Conservation (phyloP, 2,113 vertebrate species). For the Limanda limanda region DNA sequence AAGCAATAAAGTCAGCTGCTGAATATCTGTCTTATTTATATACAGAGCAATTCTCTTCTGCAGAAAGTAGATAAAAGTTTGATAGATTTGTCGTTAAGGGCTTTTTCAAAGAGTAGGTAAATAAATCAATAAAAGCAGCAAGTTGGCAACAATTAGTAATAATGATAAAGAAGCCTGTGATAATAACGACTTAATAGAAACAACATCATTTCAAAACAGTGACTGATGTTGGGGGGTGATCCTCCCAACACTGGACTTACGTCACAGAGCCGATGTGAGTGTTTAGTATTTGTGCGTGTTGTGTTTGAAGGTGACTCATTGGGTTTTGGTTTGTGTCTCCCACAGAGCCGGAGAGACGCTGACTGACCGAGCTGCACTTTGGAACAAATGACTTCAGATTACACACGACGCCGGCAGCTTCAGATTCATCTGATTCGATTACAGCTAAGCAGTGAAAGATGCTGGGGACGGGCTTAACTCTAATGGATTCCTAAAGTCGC, state of each 20-base stretch:
- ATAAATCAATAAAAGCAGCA: too few relatives aligned
- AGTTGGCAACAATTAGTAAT: too few relatives aligned
- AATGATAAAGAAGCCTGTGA: too few relatives aligned
- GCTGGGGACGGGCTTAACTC: slow-evolving; percentile 12
- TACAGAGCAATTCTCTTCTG: not conserved
- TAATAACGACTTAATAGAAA: too few relatives aligned
- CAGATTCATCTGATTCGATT: slow-evolving; percentile 9
- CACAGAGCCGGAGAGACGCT: slow-evolving; percentile 58
- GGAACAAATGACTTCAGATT: slow-evolving; percentile 58
- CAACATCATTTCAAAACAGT: too few relatives aligned
- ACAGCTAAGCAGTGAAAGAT: slow-evolving; percentile 27
- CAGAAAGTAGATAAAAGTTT: too few relatives aligned
- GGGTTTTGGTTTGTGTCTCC: slow-evolving; percentile 55
- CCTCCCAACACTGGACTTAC: not conserved
- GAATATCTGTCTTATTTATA: not conserved
- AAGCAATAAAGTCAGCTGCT: not conserved
- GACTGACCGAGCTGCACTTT: slow-evolving; percentile 49
- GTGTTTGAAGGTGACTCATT: slow-evolving; percentile 48
- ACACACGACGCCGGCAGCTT: slow-evolving; percentile 35
- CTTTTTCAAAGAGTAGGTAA: too few relatives aligned
- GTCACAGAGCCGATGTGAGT: not conserved
- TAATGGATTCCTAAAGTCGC: slow-evolving; percentile 36
- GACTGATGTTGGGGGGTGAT: not conserved
- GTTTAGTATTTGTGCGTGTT: slow-evolving; percentile 23
- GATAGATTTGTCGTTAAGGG: not conserved